Percentiles rank a stretch among this genome's conserved stretches.
These are phyloP conservation scores for Nicator chloris DNA, from an alignment of 2,113 vertebrate genomes.

Conservation along the genomic window DNA sequence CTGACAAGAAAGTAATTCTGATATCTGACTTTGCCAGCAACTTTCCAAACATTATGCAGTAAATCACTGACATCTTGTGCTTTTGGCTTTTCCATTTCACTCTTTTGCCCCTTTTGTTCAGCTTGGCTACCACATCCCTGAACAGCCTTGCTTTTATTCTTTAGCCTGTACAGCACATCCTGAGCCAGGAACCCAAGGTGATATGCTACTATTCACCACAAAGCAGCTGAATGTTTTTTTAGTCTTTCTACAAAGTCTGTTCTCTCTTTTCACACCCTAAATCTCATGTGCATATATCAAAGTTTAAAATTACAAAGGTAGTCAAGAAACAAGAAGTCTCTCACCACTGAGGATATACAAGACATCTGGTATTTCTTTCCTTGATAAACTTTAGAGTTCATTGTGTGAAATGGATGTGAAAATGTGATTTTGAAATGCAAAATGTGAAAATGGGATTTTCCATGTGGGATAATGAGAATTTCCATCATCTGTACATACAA, in stretches of 20 bases:
- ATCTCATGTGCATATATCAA: not conserved
- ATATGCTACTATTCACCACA: not conserved
- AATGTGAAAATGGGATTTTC: not conserved
- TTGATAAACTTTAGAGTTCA: not conserved
- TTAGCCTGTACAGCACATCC: not conserved
- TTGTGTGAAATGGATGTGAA: not conserved
- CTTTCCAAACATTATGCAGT: not conserved
- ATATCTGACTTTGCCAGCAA: not conserved
- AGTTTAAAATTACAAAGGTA: not conserved
- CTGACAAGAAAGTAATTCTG: not conserved
- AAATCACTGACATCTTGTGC: not conserved
- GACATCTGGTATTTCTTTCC: not conserved
- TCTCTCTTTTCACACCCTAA: not conserved
- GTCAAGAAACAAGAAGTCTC: not conserved
- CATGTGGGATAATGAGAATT: not conserved
- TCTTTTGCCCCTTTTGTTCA: not conserved
- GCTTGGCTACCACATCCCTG: not conserved
- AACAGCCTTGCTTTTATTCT: not conserved
- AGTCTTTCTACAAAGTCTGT: not conserved
- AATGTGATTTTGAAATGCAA: not conserved
- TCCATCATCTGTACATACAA: not conserved
- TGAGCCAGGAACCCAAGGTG: not conserved
- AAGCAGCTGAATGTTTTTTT: not conserved
- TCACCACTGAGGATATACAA: not conserved
- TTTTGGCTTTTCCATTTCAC: not conserved